Evolutionary conservation across 2,888 invertebrate species (phyloP).

Genomic region (Diogma glabrata): DNA sequence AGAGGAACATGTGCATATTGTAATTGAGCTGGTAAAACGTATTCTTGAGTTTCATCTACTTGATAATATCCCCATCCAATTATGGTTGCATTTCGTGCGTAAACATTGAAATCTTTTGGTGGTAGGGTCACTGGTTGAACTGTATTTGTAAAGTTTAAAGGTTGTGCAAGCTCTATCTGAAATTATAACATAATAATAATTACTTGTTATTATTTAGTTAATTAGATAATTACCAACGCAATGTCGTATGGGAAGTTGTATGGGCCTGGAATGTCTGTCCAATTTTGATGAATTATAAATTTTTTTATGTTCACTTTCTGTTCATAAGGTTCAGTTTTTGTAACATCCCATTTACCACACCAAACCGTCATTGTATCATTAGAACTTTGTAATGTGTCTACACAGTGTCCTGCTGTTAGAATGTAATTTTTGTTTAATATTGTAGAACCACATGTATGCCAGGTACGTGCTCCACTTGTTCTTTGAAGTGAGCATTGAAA

Average conservation of each 20-base stretch:
- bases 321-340: not conserved
- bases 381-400: not conserved
- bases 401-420: conserved; percentile 2
- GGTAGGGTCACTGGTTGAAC: conserved; percentile 1
- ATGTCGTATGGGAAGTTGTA: conserved; percentile 3
- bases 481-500: conserved; percentile 1
- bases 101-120: not conserved
- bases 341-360: conserved; percentile 6
- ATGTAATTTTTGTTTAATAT: not conserved
- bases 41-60: not conserved
- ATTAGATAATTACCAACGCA: not conserved
- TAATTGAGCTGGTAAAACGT: not conserved
- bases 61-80: conserved; percentile 4
- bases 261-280: not conserved
- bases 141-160: not conserved
- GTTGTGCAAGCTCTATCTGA: not conserved
- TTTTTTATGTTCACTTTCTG: not conserved
- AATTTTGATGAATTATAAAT: not conserved
- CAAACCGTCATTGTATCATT: not conserved
- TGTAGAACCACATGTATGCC: not conserved
- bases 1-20: not conserved
- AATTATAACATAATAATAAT: not conserved
- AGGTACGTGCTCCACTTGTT: not conserved
- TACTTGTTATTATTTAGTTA: too few relatives aligned
- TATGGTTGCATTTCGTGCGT: not conserved